phyloP scores from a whole-genome alignment of 2,797 vertebrate genomes.

The Paratrypauchen microcephalus region DNA sequence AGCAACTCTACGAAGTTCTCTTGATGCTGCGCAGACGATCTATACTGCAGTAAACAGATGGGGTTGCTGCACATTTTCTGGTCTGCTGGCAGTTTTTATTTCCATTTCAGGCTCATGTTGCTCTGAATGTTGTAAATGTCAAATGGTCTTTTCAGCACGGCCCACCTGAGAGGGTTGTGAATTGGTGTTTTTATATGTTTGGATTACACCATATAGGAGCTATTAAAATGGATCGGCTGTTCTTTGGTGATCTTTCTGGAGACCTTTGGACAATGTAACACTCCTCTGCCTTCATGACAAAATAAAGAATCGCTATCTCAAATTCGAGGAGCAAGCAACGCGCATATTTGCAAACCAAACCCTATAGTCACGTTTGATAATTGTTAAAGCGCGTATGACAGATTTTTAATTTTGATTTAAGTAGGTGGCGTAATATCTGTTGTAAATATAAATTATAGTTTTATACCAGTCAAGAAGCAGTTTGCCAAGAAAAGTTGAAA shows the following conservation, averaged over 20 bases:
- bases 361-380: too few species aligned
- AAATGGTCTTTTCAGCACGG: conserved; percentile 9
- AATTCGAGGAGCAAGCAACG: too few species aligned
- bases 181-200: not conserved
- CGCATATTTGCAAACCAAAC: too few species aligned
- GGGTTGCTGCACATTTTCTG: conserved; percentile 13
- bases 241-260: not conserved
- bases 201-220: not conserved
- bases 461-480: too few species aligned
- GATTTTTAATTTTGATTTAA: too few species aligned
- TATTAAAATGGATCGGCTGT: not conserved
- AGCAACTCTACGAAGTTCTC: conserved; percentile 10
- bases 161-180: conserved; percentile 17
- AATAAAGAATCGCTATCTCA: not conserved
- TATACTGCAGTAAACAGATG: conserved; percentile 8
- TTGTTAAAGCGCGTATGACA: too few species aligned
- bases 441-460: too few species aligned
- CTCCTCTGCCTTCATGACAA: not conserved
- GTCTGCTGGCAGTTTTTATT: conserved; percentile 17
- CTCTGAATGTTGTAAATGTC: conserved; percentile 23
- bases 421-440: too few species aligned
- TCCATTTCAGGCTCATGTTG: conserved; percentile 4
- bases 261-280: not conserved
- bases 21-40: conserved; percentile 34
- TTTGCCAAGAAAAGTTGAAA: too few species aligned